Conservation (phyloP, 2,797 vertebrate genomes). For the Adelosebastes latens region DNA sequence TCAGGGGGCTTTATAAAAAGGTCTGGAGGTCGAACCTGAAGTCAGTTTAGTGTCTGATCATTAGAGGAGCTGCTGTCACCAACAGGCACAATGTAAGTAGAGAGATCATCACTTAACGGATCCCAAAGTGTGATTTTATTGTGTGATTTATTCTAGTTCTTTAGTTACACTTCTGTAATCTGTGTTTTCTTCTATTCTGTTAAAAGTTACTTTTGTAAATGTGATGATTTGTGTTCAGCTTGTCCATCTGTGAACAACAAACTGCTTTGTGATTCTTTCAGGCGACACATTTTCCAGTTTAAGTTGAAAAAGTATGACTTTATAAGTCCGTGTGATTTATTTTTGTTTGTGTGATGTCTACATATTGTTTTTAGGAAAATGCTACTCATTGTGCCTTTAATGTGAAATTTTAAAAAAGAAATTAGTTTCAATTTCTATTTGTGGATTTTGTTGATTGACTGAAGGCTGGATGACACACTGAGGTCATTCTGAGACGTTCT, state of each 20-base stretch:
- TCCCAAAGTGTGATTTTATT: neutral
- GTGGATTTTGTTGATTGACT: too few species aligned
- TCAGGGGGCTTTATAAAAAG: constrained; percentile 68
- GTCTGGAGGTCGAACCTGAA: constrained; percentile 47
- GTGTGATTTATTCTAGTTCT: neutral
- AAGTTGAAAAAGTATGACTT: neutral
- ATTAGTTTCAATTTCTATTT: neutral
- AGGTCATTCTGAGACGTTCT: neutral
- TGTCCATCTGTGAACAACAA: neutral
- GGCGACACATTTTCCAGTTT: neutral
- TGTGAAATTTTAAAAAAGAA: neutral
- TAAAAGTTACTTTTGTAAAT: neutral
- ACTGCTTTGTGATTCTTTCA: neutral
- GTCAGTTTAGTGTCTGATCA: constrained; percentile 39
- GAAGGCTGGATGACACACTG: too few species aligned
- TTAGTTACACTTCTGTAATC: neutral
- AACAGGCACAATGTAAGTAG: constrained; percentile 60
- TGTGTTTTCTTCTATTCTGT: neutral
- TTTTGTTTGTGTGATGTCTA: neutral
- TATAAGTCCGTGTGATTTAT: neutral
- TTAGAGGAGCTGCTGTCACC: constrained; percentile 45
- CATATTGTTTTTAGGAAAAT: neutral
- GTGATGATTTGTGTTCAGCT: neutral
- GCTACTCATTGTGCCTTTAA: neutral
- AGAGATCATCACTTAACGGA: neutral